Base-by-base conservation (phyloP, 1,140 invertebrate species). In the Pseudachorutes palmiensis region DNA sequence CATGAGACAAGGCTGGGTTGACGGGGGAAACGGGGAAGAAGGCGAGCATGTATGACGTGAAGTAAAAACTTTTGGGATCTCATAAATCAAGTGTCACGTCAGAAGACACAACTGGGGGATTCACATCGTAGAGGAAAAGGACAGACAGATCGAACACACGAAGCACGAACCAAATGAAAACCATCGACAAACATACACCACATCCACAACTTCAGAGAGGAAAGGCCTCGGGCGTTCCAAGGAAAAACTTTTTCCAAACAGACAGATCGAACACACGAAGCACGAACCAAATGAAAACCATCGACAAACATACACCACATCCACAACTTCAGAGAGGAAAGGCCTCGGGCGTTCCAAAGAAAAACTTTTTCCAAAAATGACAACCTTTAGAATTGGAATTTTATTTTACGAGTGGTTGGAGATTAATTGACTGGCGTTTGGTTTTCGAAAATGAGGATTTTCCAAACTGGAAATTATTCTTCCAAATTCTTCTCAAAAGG, bases 21-120 rank as follows among this genome's bases (percentile, higher is more conserved):
- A 55, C 12, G 32, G 41, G 9, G 29, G 3, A 19, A 30, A 5
- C 3, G 22, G 62, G 32, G 29, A 57, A 57, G 22, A 36, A n/a
- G n/a, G n/a, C n/a, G n/a, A 58, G 62, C 59, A 62, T 45, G 57
- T 70, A 69, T 70, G 72, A 73, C 72, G 72, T 70, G 69, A 70
- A 59, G 69, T 66, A 70, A 73, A 61, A 61, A 70, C 67, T 73
- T 73, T 61, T 61, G 9, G 59, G 67, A 64, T 9, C 61, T 64
- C 70, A 73, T 73, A 70, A 73, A 73, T 73, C 72, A 73, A 32
- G 69, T 70, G 69, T 69, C 72, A 69, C 55, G 72, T 70, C 67
- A 70, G 51, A 55, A 14, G 24, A 55, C 57, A 68, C 66, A 69
- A 67, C 64, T 65, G 62, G 72, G 68, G 72, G 67, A 70, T 70